Evolutionary conservation across 2,888 invertebrate species (phyloP), one percentile per base, ranked within the genome.

Genomic region (Lamproptera curius): DNA sequence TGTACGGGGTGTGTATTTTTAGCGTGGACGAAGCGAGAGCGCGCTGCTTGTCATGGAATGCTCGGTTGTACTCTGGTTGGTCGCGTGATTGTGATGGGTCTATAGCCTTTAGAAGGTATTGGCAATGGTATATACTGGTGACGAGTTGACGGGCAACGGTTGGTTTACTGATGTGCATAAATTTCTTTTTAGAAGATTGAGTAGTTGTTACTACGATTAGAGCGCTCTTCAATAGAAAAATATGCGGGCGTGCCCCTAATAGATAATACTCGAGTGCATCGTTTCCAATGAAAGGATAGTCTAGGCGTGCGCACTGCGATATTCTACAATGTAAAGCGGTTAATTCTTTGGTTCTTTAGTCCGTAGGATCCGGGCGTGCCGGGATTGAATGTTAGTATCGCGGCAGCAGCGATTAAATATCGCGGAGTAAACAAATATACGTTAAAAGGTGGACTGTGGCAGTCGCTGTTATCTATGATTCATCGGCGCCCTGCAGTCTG

Each of bases 401-500:
- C 36, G 33, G 44, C 40, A 50, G 67, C 69, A 70, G 68, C 80
- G 79, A 78, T 82, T 83, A 79, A 82, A 79, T 80, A 76, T 83
- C 76, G 72, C 70, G 68, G n/a, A n/a, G 73, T 81, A 77, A 77
- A 79, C 77, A 81, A 80, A 83, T 81, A 77, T 67, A 75, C 72
- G 68, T 70, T n/a, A 11, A 73, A 74, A 83, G 79, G 79, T 81
- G 77, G 76, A 67, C 70, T 78, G 70, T 80, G 72, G 67, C 72
- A 20, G 67, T n/a, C 66, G 68, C 65, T 74, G 76, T 83, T 83
- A 79, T 80, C 81, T 80, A 77, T 85, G 83, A 85, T 80, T 83
- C 85, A 87, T 75, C 65, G 86, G 81, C 86, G 86, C 82, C 86
- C 68, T 70, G 78, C 81, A 57, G 86, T 86, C 86, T 87, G 76